phyloP scores from a whole-genome alignment of 2,113 vertebrate genomes.

The Odocoileus virginianus region DNA sequence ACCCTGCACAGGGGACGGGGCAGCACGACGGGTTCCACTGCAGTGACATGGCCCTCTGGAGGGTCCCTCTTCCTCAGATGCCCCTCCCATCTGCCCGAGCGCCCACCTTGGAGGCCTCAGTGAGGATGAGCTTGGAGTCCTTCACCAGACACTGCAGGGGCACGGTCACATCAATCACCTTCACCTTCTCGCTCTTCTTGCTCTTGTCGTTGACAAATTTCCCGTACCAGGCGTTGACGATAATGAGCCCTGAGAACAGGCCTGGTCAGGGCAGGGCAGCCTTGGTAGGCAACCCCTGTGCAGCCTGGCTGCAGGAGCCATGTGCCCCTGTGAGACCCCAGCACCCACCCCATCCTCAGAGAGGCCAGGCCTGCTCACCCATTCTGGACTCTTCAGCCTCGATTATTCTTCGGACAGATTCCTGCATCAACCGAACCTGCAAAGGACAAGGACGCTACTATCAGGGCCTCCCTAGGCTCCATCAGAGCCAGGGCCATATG shows the following conservation, averaged over 20 bases:
- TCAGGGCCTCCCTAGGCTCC: background rate
- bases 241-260: slow-evolving; percentile 88
- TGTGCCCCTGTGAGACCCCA: background rate
- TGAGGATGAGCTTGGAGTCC: slow-evolving; percentile 98
- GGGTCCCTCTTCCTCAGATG: background rate
- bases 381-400: slow-evolving; percentile 95
- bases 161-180: slow-evolving; percentile 96
- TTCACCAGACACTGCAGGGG: slow-evolving; percentile 98
- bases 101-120: slow-evolving; percentile 93
- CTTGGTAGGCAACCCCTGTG: rapidly evolving
- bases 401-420: slow-evolving; percentile 96
- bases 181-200: slow-evolving; percentile 90
- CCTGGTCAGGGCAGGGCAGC: background rate
- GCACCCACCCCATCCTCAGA: background rate
- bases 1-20: rapidly evolving
- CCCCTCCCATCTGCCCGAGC: rapidly evolving
- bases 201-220: slow-evolving; percentile 98
- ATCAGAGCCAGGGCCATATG: rapidly evolving
- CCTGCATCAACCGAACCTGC: slow-evolving; percentile 97
- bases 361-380: slow-evolving; percentile 83
- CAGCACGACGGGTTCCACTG: rapidly evolving
- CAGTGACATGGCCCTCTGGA: rapidly evolving
- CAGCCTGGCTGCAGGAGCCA: background rate
- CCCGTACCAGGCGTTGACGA: slow-evolving; percentile 98
- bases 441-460: background rate